These are phyloP conservation scores for Pelecanoides urinatrix DNA, from an alignment of 2,113 vertebrate genomes.

Conservation along the genomic window DNA sequence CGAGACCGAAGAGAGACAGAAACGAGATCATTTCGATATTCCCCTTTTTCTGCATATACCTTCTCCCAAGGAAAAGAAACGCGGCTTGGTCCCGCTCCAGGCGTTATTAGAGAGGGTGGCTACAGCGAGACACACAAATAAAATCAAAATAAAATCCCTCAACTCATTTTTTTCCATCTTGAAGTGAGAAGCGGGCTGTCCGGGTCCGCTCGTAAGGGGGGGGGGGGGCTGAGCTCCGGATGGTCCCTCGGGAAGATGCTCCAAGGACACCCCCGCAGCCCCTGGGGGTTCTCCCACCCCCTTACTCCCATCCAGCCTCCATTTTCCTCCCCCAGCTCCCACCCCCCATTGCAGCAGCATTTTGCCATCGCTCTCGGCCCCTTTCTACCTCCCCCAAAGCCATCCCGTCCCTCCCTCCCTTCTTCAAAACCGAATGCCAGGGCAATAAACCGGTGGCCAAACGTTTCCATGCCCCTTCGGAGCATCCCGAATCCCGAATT, in stretches of 20 bases:
- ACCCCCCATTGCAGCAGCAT: accelerated
- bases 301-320: accelerated
- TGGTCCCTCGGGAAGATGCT: neutral
- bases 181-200: neutral
- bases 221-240: accelerated
- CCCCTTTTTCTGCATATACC: neutral
- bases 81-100: neutral
- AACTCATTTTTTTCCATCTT: accelerated
- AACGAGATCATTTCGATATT: conserved; percentile 60
- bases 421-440: neutral
- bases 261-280: neutral
- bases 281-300: accelerated
- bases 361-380: accelerated
- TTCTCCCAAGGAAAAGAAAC: neutral
- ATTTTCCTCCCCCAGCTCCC: neutral
- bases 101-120: neutral
- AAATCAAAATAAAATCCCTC: neutral
- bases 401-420: neutral
- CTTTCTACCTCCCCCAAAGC: neutral
- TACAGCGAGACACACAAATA: accelerated
- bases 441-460: neutral
- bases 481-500: neutral
- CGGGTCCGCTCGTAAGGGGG: accelerated
- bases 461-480: accelerated
- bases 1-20: conserved; percentile 38